phyloP scores from a whole-genome alignment of 1,140 invertebrate genomes.

The Wiebesia pumilae region DNA sequence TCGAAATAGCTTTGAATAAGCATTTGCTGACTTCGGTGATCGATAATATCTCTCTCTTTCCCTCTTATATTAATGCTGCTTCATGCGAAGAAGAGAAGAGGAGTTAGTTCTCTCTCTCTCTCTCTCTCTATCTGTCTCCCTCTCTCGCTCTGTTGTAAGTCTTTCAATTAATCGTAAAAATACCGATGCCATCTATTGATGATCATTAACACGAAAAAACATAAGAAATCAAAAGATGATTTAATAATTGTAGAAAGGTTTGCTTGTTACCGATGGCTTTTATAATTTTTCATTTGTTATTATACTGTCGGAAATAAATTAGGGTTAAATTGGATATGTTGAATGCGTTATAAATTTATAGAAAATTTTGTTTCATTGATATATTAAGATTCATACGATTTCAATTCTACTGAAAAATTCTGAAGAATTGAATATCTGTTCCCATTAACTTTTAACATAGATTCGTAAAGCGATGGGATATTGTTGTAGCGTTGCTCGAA shows the following conservation, averaged over 20 bases:
- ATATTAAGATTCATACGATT: too few relatives aligned
- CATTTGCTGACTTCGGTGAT: background rate
- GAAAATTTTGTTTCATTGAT: too few relatives aligned
- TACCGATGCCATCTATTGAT: slow-evolving; percentile 4
- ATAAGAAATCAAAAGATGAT: background rate
- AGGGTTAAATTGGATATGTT: background rate
- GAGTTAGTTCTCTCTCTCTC: background rate
- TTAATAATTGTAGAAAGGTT: background rate
- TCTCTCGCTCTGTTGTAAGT: background rate
- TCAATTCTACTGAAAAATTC: too few relatives aligned
- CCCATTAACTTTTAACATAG: too few relatives aligned
- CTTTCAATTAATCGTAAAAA: background rate
- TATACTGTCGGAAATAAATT: background rate
- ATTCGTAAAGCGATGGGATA: too few relatives aligned
- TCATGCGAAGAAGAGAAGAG: background rate
- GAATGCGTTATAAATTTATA: too few relatives aligned
- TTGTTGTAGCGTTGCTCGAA: too few relatives aligned
- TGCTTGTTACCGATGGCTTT: background rate
- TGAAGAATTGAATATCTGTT: too few relatives aligned
- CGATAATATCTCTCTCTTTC: background rate
- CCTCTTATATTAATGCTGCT: background rate
- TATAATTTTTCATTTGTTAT: background rate
- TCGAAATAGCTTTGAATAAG: background rate
- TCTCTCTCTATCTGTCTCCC: background rate
- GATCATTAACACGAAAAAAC: background rate